Conservation (phyloP, 2,113 vertebrate species). For the Cyanoliseus patagonus region DNA sequence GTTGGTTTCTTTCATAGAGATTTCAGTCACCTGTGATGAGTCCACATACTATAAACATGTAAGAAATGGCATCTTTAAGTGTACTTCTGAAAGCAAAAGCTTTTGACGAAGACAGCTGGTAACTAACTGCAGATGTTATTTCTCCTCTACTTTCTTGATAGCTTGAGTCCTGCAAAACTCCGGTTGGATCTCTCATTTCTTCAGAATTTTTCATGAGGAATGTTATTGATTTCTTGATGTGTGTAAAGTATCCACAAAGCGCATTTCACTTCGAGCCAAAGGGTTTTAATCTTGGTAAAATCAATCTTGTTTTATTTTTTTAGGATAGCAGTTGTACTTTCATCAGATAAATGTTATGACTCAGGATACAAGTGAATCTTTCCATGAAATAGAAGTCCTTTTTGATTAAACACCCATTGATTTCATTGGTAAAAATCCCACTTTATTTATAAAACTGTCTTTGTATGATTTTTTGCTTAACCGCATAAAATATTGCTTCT, state of each 20-base stretch:
- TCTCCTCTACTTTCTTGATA: neutral
- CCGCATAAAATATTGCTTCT: neutral
- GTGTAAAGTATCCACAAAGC: neutral
- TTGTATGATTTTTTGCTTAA: neutral
- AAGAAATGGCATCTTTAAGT: neutral
- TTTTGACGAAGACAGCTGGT: neutral
- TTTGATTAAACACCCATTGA: neutral
- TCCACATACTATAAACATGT: neutral
- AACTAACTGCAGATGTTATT: neutral
- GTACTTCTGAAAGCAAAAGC: neutral
- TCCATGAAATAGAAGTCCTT: neutral
- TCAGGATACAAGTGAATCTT: neutral
- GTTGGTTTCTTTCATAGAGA: neutral
- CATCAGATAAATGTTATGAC: neutral
- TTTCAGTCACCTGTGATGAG: neutral
- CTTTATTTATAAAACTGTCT: neutral
- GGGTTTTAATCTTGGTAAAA: neutral
- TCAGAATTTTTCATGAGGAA: neutral
- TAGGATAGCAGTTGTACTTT: neutral
- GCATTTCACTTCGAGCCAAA: neutral
- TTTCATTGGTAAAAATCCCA: neutral
- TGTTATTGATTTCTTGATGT: neutral
- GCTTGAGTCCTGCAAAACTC: neutral
- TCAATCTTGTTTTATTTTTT: neutral
- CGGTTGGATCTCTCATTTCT: neutral